phyloP scores from a whole-genome alignment of 2,113 vertebrate genomes.

The cattle (Bos taurus) region ARS-UCD2.0 NC_037328.1:85411001-85411500 shows the following conservation, averaged over 20 bases:
- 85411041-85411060: conserved; percentile 41
- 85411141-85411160: neutral
- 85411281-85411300: neutral
- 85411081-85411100: neutral
- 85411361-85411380: conserved; percentile 18
- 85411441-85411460: conserved; percentile 93
- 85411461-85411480: conserved; percentile 84
- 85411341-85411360: conserved; percentile 7
- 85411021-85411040: conserved; percentile 38
- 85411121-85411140: neutral
- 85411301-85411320: neutral
- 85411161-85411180: conserved; percentile 28
- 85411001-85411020: conserved; percentile 32
- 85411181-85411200: neutral
- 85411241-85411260: neutral
- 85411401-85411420: conserved; percentile 66
- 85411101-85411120: conserved; percentile 38
- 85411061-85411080: conserved; percentile 2
- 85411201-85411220: conserved; percentile 33
- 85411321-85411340: neutral
- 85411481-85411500: conserved; percentile 94
- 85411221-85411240: conserved; percentile 4
- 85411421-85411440: conserved; percentile 78
- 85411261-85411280: neutral
- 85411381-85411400: neutral